phyloP scores from a whole-genome alignment of 2,888 invertebrate species.

The Caenorhabditis doughertyi region DNA sequence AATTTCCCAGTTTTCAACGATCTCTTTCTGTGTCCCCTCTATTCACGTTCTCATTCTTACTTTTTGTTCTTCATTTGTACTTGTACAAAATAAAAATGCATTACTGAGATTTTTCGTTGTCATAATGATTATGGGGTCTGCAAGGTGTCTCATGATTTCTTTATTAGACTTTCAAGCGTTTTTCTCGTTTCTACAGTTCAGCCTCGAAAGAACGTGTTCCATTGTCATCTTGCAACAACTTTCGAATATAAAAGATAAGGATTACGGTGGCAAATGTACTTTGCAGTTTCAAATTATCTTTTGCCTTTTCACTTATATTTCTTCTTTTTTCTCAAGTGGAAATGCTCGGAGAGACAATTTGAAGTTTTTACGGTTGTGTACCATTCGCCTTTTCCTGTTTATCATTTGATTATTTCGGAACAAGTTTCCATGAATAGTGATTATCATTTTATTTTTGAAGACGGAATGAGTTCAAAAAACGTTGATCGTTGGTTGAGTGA shows the following conservation, averaged over 20 bases:
- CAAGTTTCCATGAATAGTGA: neutral
- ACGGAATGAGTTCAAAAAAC: neutral
- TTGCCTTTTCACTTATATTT: neutral
- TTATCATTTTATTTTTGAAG: neutral
- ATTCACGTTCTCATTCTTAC: too few species aligned
- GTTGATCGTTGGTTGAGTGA: neutral
- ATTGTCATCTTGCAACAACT: neutral
- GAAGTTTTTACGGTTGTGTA: neutral
- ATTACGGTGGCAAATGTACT: conserved; percentile 12
- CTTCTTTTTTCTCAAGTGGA: conserved; percentile 3
- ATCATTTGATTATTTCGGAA: neutral
- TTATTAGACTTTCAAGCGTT: too few species aligned
- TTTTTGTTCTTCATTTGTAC: too few species aligned
- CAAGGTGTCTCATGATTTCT: neutral
- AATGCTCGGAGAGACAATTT: neutral
- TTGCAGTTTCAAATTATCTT: neutral
- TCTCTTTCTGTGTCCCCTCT: too few species aligned
- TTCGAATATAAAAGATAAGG: conserved; percentile 16
- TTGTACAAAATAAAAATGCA: too few species aligned
- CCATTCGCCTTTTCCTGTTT: conserved; percentile 2
- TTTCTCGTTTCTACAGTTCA: conserved; percentile 22
- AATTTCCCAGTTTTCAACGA: neutral
- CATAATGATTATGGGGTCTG: too few species aligned
- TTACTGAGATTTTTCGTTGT: too few species aligned
- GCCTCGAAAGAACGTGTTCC: conserved; percentile 40